Evolutionary conservation across 2,797 vertebrate species (phyloP).

Genomic region (Sebastes flavidus): DNA sequence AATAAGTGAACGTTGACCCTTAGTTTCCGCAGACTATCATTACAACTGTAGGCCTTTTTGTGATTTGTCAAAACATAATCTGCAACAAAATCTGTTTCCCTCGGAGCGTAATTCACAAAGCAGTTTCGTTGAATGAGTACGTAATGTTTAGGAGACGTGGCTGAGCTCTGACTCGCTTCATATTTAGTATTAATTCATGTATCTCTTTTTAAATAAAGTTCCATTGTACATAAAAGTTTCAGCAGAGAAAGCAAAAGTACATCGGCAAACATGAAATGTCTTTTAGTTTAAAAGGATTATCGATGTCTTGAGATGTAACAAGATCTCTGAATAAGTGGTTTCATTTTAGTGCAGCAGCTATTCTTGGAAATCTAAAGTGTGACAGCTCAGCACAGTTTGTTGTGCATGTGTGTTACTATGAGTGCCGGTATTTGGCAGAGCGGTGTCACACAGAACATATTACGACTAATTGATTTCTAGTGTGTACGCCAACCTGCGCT

Average conservation of each 20-base stretch:
- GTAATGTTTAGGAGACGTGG: too few relatives aligned
- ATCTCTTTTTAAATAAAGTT: too few relatives aligned
- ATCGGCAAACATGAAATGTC: not conserved
- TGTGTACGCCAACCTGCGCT: conserved; percentile 26
- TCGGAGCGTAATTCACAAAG: too few relatives aligned
- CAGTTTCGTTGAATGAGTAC: too few relatives aligned
- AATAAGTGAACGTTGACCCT: too few relatives aligned
- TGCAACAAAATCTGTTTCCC: too few relatives aligned
- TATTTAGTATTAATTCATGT: too few relatives aligned
- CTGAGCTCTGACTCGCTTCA: too few relatives aligned
- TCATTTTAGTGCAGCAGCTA: not conserved
- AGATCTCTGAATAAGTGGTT: not conserved
- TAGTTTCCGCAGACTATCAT: too few relatives aligned
- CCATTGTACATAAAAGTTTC: too few relatives aligned
- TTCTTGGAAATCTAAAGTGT: conserved; percentile 28
- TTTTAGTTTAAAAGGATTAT: not conserved
- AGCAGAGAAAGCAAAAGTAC: too few relatives aligned
- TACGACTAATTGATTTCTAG: conserved; percentile 52
- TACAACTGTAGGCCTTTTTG: rapidly evolving
- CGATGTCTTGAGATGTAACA: not conserved
- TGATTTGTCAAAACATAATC: too few relatives aligned
- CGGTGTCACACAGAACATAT: conserved; percentile 41
- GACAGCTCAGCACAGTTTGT: conserved; percentile 7
- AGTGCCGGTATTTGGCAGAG: conserved; percentile 53
- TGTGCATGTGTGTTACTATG: conserved; percentile 41